Evolutionary conservation across 2,888 invertebrate species (phyloP).

Genomic region (Volucella zonaria): DNA sequence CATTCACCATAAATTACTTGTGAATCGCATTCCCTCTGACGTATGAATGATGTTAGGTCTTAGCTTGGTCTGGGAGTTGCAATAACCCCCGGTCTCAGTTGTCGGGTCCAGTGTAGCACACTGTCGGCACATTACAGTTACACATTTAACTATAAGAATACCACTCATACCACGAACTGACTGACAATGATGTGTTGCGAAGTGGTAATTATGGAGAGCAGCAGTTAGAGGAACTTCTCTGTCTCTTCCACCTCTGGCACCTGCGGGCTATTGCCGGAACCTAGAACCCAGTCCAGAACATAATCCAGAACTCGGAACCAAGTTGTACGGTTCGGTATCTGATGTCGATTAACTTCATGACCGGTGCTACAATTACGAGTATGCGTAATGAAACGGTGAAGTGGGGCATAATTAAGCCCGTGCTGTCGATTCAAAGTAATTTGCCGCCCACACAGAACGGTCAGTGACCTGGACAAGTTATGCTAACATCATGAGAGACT

Average conservation of each 20-base stretch:
- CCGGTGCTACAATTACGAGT: constrained; percentile 47
- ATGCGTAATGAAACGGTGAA: constrained; percentile 50
- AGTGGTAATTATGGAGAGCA: constrained; percentile 61
- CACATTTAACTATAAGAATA: constrained; percentile 53
- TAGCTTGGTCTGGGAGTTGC: no score
- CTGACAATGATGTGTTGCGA: constrained; percentile 64
- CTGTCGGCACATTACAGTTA: constrained; percentile 64
- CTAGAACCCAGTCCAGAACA: neutral
- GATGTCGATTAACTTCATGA: constrained; percentile 30
- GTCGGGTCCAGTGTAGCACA: constrained; percentile 7
- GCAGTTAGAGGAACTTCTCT: constrained; percentile 9
- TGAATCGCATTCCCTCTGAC: constrained; percentile 53
- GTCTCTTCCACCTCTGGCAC: constrained; percentile 3
- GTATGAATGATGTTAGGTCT: constrained; percentile 49
- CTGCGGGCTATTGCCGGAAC: constrained; percentile 19
- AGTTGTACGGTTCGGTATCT: constrained; percentile 36
- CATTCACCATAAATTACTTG: constrained; percentile 38
- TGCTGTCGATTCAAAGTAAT: constrained; percentile 10
- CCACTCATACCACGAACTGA: constrained; percentile 43
- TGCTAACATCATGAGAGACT: neutral
- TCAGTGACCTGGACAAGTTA: constrained; percentile 43
- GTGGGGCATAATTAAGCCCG: constrained; percentile 49
- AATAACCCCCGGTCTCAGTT: no score
- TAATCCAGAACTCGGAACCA: neutral
- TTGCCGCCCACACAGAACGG: constrained; percentile 44